These are phyloP conservation scores for Megaustenia siamemsis DNA, from an alignment of 2,888 invertebrate genomes.

Conservation along the genomic window DNA sequence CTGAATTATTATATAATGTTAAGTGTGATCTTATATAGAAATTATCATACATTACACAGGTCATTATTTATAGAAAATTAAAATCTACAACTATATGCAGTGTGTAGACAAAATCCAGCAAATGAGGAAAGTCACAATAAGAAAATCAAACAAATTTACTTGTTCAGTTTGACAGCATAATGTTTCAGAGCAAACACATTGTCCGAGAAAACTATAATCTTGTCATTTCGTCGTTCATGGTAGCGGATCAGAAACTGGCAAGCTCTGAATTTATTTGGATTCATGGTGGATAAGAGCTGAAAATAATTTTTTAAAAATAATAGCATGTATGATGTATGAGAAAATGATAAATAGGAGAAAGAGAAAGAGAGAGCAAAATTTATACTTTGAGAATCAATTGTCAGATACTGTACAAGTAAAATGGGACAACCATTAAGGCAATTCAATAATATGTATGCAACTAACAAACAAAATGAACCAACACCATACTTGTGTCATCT, in stretches of 20 bases:
- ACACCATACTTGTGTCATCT: too few relatives aligned
- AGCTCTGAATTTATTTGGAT: slow-evolving; percentile 97
- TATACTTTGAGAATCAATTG: too few relatives aligned
- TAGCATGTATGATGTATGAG: background rate
- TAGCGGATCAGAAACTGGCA: slow-evolving; percentile 96
- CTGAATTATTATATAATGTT: too few relatives aligned
- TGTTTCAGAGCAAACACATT: slow-evolving; percentile 98
- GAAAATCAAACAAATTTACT: slow-evolving; percentile 81
- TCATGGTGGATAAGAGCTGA: slow-evolving; percentile 95
- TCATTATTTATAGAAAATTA: too few relatives aligned
- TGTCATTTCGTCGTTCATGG: slow-evolving; percentile 96
- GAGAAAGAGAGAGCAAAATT: too few relatives aligned
- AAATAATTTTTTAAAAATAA: slow-evolving; percentile 17
- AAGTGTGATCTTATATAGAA: too few relatives aligned
- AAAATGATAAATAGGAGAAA: background rate
- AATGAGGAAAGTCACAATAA: background rate
- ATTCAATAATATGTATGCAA: too few relatives aligned
- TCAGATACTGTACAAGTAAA: background rate
- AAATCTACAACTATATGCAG: too few relatives aligned
- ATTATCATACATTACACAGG: too few relatives aligned
- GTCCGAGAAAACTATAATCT: slow-evolving; percentile 99
- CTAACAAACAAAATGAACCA: too few relatives aligned
- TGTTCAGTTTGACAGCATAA: slow-evolving; percentile 98
- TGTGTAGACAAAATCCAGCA: too few relatives aligned
- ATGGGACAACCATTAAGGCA: too few relatives aligned